Percentiles rank a stretch among this genome's conserved stretches.
These are phyloP conservation scores for Apotomis betuletana DNA, from an alignment of 2,888 invertebrate species.

Conservation along the genomic window DNA sequence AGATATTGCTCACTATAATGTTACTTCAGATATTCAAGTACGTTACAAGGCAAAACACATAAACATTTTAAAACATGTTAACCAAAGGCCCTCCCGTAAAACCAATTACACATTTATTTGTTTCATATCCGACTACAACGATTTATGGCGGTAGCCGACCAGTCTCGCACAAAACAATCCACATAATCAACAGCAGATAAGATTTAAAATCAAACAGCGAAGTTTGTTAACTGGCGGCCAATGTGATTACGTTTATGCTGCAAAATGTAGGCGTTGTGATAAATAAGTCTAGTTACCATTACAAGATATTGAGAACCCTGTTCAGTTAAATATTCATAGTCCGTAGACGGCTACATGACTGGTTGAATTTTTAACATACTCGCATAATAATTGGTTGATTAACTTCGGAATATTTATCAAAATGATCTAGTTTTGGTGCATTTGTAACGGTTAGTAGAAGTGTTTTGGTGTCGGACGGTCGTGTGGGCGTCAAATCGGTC, in stretches of 20 bases:
- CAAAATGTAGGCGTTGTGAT: conserved; percentile 34
- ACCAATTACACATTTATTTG: conserved; percentile 25
- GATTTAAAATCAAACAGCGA: neutral
- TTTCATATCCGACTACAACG: conserved; percentile 17
- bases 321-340: conserved; percentile 33
- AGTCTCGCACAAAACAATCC: neutral
- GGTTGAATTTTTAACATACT: conserved; percentile 29
- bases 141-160: conserved; percentile 4
- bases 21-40: too few relatives aligned
- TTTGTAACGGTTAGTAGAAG: neutral
- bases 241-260: conserved; percentile 27
- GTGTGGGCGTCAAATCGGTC: neutral
- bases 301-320: conserved; percentile 17
- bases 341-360: conserved; percentile 9
- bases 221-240: conserved; percentile 8
- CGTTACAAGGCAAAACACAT: neutral
- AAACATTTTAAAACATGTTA: neutral
- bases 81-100: conserved; percentile 12
- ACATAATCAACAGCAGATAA: neutral
- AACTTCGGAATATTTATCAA: conserved; percentile 19
- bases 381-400: conserved; percentile 36
- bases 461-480: neutral
- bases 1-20: too few relatives aligned
- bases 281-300: conserved; percentile 29
- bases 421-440: conserved; percentile 16